These are phyloP conservation scores for Pheosia gnoma DNA, from an alignment of 2,888 invertebrate genomes.

Conservation along the genomic window DNA sequence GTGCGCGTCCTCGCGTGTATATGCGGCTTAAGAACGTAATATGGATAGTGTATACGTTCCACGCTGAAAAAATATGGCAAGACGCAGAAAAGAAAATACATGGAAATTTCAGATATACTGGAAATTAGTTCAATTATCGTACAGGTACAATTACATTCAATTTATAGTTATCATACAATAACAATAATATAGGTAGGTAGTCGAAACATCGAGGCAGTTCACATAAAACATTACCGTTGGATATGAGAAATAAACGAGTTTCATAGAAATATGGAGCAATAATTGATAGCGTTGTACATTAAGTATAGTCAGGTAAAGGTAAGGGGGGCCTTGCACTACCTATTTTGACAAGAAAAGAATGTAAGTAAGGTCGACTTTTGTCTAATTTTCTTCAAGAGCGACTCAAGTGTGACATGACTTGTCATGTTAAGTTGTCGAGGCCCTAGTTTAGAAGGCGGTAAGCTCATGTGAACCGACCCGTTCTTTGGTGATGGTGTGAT, in stretches of 20 bases:
- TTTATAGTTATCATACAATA: slow-evolving; percentile 28
- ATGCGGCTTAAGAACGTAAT: slow-evolving; percentile 30
- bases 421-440: neutral
- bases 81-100: slow-evolving; percentile 21
- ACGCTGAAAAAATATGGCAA: slow-evolving; percentile 26
- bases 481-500: slow-evolving; percentile 53
- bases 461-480: slow-evolving; percentile 48
- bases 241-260: slow-evolving; percentile 15
- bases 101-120: slow-evolving; percentile 19
- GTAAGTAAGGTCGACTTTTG: too few species aligned
- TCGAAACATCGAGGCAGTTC: slow-evolving; percentile 32
- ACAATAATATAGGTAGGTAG: slow-evolving; percentile 16
- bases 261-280: slow-evolving; percentile 5
- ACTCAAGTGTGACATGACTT: neutral
- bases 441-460: slow-evolving; percentile 11
- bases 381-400: too few species aligned
- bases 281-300: too few species aligned
- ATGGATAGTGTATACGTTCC: slow-evolving; percentile 18
- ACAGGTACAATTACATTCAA: slow-evolving; percentile 31
- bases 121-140: slow-evolving; percentile 24
- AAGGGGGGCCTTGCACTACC: neutral
- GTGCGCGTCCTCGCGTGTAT: slow-evolving; percentile 3
- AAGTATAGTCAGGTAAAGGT: neutral
- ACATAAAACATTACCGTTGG: slow-evolving; percentile 30
- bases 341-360: too few species aligned